A percentile compares a stretch with the other conserved stretches of the same genome.
Conservation (phyloP, 1,140 invertebrate genomes). For the Diploscapter pachys region DNA sequence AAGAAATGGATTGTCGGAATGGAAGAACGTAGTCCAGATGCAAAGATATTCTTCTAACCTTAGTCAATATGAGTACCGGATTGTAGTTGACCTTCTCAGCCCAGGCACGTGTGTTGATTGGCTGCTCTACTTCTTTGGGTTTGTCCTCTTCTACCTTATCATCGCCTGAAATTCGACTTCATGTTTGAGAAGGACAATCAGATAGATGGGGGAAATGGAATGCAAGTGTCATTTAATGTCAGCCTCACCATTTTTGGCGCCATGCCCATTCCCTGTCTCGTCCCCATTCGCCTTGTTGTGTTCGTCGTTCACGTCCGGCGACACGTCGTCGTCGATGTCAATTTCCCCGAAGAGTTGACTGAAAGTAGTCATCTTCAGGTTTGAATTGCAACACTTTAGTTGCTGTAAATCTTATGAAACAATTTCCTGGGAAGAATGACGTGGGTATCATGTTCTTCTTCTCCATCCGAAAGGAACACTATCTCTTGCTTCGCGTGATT, state of each 20-base stretch:
- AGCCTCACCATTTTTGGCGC: slow-evolving; percentile 5
- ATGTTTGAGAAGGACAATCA: background rate
- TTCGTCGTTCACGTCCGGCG: slow-evolving; percentile 90
- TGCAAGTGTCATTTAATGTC: background rate
- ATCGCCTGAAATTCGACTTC: background rate
- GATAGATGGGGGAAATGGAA: background rate
- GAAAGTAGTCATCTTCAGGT: slow-evolving; percentile 42
- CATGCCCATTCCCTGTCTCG: slow-evolving; percentile 72
- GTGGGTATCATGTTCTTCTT: no score
- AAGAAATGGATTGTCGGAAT: no score
- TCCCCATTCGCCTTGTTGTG: slow-evolving; percentile 68
- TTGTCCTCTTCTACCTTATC: background rate
- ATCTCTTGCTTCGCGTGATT: no score
- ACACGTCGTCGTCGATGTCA: slow-evolving; percentile 93
- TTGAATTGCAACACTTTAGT: no score
- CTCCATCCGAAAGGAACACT: no score
- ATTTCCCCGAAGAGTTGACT: slow-evolving; percentile 95
- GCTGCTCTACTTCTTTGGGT: background rate
- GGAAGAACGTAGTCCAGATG: background rate
- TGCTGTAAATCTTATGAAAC: no score
- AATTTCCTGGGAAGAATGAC: no score
- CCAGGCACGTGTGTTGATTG: slow-evolving; percentile 79
- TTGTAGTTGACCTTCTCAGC: slow-evolving; percentile 79
- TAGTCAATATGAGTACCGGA: slow-evolving; percentile 66
- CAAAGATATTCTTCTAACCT: slow-evolving; percentile 44